Conservation (phyloP, 2,113 vertebrate species). For the Sinocyclocheilus rhinocerous region DNA sequence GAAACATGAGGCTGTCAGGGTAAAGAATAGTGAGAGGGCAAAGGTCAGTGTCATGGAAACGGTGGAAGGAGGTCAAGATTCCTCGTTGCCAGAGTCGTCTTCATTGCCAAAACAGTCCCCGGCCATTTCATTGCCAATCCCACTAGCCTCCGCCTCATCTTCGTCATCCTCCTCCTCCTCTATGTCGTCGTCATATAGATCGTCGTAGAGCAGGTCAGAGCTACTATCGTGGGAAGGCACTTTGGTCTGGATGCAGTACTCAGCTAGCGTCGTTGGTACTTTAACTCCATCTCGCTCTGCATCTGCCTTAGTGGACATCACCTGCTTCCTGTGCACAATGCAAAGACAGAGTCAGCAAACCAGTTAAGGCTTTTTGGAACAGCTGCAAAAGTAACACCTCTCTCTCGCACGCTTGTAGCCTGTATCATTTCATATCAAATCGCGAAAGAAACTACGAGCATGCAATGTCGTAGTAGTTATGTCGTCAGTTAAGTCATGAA, state of each 20-base stretch:
- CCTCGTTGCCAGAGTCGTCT: constrained; percentile 97
- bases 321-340: constrained; percentile 84
- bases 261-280: constrained; percentile 95
- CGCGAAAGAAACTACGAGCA: too few species aligned
- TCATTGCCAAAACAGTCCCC: constrained; percentile 90
- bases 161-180: constrained; percentile 94
- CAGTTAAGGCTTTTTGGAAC: not conserved
- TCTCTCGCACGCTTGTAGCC: too few species aligned
- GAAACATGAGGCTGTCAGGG: constrained; percentile 30
- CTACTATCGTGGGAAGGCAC: constrained; percentile 99
- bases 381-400: not conserved
- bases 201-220: constrained; percentile 97
- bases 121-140: constrained; percentile 86
- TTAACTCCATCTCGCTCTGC: constrained; percentile 97
- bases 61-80: constrained; percentile 82
- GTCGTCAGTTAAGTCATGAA: too few species aligned
- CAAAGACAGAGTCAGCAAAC: not conserved
- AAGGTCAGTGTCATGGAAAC: constrained; percentile 14
- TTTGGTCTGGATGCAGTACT: constrained; percentile 99
- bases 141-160: constrained; percentile 88
- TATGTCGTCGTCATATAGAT: constrained; percentile 95
- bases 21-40: constrained; percentile 30
- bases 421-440: too few species aligned
- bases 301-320: constrained; percentile 92
- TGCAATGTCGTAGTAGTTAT: too few species aligned